Evolutionary conservation across 1,140 invertebrate species (phyloP).

Genomic region (Drosophila kikkawai): DNA sequence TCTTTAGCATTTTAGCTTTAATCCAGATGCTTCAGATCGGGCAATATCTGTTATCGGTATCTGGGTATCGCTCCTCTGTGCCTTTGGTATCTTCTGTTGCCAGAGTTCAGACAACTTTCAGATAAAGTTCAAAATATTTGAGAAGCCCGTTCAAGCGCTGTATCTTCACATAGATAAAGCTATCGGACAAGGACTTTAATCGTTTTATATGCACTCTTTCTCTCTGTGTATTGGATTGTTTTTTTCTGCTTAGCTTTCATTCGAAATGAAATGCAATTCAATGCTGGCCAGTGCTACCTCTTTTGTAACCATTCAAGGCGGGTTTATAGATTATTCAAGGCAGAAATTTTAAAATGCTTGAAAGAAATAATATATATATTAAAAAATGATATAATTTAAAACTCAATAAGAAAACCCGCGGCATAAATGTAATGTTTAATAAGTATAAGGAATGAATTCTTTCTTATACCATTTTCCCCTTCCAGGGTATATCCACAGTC

Average conservation of each 20-base stretch:
- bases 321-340: neutral
- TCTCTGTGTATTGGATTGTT: neutral
- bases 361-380: too few species aligned
- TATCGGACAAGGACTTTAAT: slow-evolving; percentile 6
- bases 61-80: neutral
- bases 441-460: neutral
- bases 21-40: slow-evolving; percentile 6
- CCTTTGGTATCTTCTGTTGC: neutral
- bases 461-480: neutral
- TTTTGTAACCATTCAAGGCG: neutral
- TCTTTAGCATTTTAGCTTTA: slow-evolving; percentile 2
- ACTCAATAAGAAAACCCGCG: too few species aligned
- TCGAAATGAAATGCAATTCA: slow-evolving; percentile 18
- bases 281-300: neutral
- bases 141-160: slow-evolving; percentile 7
- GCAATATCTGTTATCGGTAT: neutral
- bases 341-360: neutral
- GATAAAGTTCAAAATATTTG: slow-evolving; percentile 35
- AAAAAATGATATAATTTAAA: too few species aligned
- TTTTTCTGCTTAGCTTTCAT: slow-evolving; percentile 35
- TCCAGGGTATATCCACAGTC: neutral
- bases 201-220: neutral
- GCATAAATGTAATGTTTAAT: neutral
- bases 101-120: slow-evolving; percentile 31
- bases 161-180: slow-evolving; percentile 20